Conservation (phyloP, 1,140 invertebrate species). For the Stenopsyche tienmushanensis region DNA sequence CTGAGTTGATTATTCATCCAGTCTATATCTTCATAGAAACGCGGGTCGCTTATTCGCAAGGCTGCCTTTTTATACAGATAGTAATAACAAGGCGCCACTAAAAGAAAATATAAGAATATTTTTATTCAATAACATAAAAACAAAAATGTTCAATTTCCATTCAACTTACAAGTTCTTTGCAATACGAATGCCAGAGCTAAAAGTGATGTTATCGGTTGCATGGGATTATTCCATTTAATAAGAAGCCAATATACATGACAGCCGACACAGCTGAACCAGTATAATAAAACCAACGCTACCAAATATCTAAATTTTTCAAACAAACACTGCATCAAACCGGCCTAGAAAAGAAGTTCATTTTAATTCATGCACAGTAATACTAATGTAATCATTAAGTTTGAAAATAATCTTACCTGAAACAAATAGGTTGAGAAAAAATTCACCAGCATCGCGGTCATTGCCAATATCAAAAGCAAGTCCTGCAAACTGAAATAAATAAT, state of each 20-base stretch:
- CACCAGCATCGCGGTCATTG: constrained; percentile 39
- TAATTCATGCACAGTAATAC: not conserved
- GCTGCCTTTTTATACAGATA: constrained; percentile 72
- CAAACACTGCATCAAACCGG: constrained; percentile 38
- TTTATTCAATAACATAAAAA: no score
- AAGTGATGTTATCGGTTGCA: constrained; percentile 31
- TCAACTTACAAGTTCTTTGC: constrained; percentile 35
- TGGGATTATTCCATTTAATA: constrained; percentile 40
- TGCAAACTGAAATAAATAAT: constrained; percentile 37
- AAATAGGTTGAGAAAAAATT: constrained; percentile 41
- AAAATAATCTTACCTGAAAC: constrained; percentile 36
- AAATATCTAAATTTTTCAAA: constrained; percentile 39
- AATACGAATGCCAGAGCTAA: constrained; percentile 33
- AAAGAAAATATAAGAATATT: constrained; percentile 39
- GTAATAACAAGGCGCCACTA: constrained; percentile 73
- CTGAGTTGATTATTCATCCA: constrained; percentile 63
- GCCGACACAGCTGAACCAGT: constrained; percentile 33
- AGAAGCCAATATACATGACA: constrained; percentile 38
- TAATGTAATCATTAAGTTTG: not conserved
- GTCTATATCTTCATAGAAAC: constrained; percentile 70
- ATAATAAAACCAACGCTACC: constrained; percentile 32
- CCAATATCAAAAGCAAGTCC: constrained; percentile 37
- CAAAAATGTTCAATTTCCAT: not conserved
- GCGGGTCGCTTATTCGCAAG: constrained; percentile 68
- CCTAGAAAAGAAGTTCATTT: constrained; percentile 29